Evolutionary conservation across 2,888 invertebrate genomes (phyloP), one percentile per base, ranked within the genome.

Genomic region (Lasioglossum malachurum): DNA sequence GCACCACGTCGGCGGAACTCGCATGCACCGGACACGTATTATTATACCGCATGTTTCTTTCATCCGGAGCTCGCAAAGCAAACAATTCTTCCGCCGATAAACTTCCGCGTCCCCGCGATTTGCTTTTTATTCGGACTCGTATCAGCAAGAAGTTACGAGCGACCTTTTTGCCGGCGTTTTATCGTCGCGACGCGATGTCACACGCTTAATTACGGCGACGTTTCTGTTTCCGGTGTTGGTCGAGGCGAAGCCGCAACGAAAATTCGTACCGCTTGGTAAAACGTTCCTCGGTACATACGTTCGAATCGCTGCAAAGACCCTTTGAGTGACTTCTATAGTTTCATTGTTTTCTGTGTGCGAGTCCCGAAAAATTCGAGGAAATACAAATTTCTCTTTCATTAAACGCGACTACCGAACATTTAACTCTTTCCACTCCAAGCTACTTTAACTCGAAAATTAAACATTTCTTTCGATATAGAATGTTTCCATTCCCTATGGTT

Each of bases 191-290:
- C 67, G 35, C 67, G 82, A 46, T 78, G 64, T 27, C 41, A 41
- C 67, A 69, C 74, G 82, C 64, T 82, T 82, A 82, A 78, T 74
- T 78, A 82, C 67, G 64, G 41, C n/a, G 64, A 49, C 49, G 31
- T 74, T 67, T 67, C 67, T 67, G 67, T 67, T 67, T 67, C 67
- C 35, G 67, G 19, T 64, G 64, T 64, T 31, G 31, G 16, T 27
- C 31, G 64, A 1, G 31, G 35, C 35, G 35, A 19, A 31, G 19
- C 35, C 19, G 67, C 64, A 14, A 31, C 64, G 19, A 64, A 27
- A 64, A 64, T 14, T 31, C 31, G 8, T 31, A 8, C n/a, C 12
- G 27, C 53, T n/a, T n/a, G 23, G 23, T n/a, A 10, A 23, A 53
- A 60, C n/a, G 27, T 60, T 14, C 14, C 14, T 8, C n/a, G 60